phyloP scores from a whole-genome alignment of 2,113 vertebrate genomes.

The Nymphicus hollandicus region DNA sequence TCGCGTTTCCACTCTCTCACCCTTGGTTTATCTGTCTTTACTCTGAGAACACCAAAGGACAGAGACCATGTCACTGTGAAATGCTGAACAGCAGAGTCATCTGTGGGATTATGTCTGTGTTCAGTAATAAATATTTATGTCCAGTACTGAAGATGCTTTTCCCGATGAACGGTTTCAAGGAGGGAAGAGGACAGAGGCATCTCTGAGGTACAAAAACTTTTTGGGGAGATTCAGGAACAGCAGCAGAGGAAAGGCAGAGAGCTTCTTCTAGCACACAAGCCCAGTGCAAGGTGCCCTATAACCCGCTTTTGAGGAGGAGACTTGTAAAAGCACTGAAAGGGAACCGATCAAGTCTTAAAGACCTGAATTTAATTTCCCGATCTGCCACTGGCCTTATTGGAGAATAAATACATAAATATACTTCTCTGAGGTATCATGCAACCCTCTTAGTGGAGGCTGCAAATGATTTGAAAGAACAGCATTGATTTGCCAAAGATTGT shows the following conservation, averaged over 20 bases:
- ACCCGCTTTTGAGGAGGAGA: neutral
- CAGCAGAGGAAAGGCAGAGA: neutral
- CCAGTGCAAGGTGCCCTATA: neutral
- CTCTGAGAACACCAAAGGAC: neutral
- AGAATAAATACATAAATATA: neutral
- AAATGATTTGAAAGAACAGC: neutral
- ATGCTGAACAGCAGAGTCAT: neutral
- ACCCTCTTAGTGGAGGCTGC: neutral
- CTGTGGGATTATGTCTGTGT: neutral
- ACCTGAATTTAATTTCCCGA: neutral
- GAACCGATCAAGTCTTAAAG: neutral
- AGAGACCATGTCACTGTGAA: fast-evolving
- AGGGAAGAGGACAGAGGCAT: neutral
- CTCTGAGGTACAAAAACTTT: neutral
- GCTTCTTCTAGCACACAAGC: neutral
- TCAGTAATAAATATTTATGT: neutral
- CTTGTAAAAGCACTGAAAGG: neutral
- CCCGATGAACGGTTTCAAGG: neutral
- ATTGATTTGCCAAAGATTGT: neutral
- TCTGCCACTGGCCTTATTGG: neutral
- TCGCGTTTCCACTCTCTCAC: neutral
- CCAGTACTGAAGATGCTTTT: neutral
- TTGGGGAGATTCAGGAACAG: neutral
- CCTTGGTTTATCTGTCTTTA: neutral
- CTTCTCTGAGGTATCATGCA: neutral